phyloP scores from a whole-genome alignment of 2,888 invertebrate genomes.

The Parochlus steinenii region DNA sequence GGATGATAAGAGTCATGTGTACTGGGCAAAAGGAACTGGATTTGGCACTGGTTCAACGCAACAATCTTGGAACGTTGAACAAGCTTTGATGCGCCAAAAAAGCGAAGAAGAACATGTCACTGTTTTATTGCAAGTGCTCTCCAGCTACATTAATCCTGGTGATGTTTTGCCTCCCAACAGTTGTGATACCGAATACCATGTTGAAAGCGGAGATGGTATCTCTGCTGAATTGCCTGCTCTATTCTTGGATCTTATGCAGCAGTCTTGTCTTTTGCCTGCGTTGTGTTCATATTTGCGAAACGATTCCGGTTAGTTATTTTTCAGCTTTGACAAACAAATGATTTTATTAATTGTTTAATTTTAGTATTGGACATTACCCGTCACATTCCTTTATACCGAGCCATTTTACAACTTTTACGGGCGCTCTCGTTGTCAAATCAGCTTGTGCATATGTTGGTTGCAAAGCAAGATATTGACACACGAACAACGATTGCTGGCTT shows the following conservation, averaged over 20 bases:
- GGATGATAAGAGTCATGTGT: slow-evolving; percentile 59
- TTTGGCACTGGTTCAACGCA: slow-evolving; percentile 92
- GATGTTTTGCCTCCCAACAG: slow-evolving; percentile 32
- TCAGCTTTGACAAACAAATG: slow-evolving; percentile 7
- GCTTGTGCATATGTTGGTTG: slow-evolving; percentile 45
- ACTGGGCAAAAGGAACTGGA: slow-evolving; percentile 95
- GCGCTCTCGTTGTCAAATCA: slow-evolving; percentile 49
- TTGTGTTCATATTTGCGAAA: slow-evolving; percentile 82
- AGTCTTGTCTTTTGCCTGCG: slow-evolving; percentile 74
- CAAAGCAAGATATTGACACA: slow-evolving; percentile 30
- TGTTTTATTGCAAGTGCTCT: slow-evolving; percentile 62
- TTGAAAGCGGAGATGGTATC: slow-evolving; percentile 29
- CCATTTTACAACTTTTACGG: slow-evolving; percentile 64
- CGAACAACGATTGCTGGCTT: slow-evolving; percentile 57
- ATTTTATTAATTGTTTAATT: slow-evolving; percentile 15
- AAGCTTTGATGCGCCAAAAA: slow-evolving; percentile 73
- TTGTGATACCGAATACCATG: slow-evolving; percentile 23
- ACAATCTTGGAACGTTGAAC: slow-evolving; percentile 93
- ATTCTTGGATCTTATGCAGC: slow-evolving; percentile 58
- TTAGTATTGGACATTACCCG: slow-evolving; percentile 91
- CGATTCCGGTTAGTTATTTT: slow-evolving; percentile 50
- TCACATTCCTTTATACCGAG: slow-evolving; percentile 82
- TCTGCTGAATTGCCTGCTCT: slow-evolving; percentile 43
- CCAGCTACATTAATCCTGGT: slow-evolving; percentile 73
- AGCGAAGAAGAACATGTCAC: slow-evolving; percentile 92